Base-by-base conservation (phyloP, 2,113 vertebrate species). In the Aramus guarauna region DNA sequence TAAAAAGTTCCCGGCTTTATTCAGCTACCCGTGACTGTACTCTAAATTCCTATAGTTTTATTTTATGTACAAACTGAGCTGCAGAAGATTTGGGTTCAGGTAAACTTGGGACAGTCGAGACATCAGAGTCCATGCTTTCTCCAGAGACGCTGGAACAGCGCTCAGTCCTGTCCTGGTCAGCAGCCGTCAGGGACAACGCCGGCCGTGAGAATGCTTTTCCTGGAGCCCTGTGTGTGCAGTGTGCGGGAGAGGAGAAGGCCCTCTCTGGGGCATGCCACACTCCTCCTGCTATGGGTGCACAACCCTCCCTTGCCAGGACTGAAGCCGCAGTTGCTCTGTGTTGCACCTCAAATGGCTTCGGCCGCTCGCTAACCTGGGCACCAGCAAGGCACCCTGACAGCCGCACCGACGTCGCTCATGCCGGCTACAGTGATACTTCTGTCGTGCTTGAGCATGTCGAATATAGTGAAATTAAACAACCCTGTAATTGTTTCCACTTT, bases 151-250 rank as follows among this genome's bases (percentile, higher is more conserved):
- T 45, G 81, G 63, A 41, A 47, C 5, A 34, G 9, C 22, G 36
- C 29, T 68, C 43, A 48, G 79, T 23, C 62, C 72, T 39, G 36
- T n/a, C 17, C 27, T 26, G 24, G 6, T 37, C 41, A 85, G 62
- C 52, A 55, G 1, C 19, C 55, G 12, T 9, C 21, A 43, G 62
- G n/a, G 20, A 41, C 60, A 80, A 55, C 24, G 13, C 23, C 0
- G 37, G 6, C 56, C 47, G 34, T 2, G 15, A 26, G 26, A 36
- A 27, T n/a, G 20, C 29, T 83, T 55, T 64, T 30, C 39, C 32
- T 21, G 4, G 24, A 79, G 67, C 19, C 32, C 11, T 0, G 3
- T n/a, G 39, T 72, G 50, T 55, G 66, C 0, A 4, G 47, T 1
- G 39, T 52, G 68, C 62, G 39, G 58, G 43, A 53, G 37, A 53